A percentile compares a stretch with the other conserved stretches of the same genome.
Evolutionary conservation across 2,888 invertebrate genomes (phyloP).

Genomic region (Ochropleura plecta): DNA sequence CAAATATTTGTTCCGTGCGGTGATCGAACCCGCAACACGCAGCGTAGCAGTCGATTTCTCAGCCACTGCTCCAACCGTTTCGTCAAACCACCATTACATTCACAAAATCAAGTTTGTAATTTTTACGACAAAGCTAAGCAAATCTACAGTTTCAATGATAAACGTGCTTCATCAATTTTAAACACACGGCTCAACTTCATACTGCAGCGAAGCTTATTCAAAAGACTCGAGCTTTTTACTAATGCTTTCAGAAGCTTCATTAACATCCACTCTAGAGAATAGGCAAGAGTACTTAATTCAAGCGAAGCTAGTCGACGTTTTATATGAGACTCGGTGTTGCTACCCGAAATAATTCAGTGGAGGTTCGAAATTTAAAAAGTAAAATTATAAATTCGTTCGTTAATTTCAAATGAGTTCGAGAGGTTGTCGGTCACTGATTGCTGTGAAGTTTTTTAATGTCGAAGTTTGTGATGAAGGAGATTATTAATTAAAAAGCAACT

Average conservation of each 20-base stretch:
- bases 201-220: slow-evolving; percentile 77
- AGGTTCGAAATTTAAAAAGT: slow-evolving; percentile 12
- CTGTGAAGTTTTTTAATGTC: slow-evolving; percentile 13
- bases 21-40: no score
- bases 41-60: no score
- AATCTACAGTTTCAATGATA: slow-evolving; percentile 64
- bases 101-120: slow-evolving; percentile 23
- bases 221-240: slow-evolving; percentile 84
- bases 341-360: slow-evolving; percentile 41
- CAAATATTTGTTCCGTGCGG: no score
- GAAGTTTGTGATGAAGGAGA: slow-evolving; percentile 2
- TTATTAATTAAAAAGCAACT: neutral
- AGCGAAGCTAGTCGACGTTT: slow-evolving; percentile 70
- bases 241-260: slow-evolving; percentile 87
- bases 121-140: slow-evolving; percentile 46
- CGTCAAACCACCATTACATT: slow-evolving; percentile 9
- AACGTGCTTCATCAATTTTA: slow-evolving; percentile 78
- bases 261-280: slow-evolving; percentile 86
- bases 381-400: slow-evolving; percentile 17
- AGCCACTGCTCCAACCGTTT: no score
- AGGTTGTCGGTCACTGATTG: slow-evolving; percentile 12
- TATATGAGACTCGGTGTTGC: slow-evolving; percentile 63
- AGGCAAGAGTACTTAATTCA: slow-evolving; percentile 81
- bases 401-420: slow-evolving; percentile 37
- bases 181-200: slow-evolving; percentile 74